phyloP scores from a whole-genome alignment of 1,140 invertebrate genomes.

The Scaptomyza montana region DNA sequence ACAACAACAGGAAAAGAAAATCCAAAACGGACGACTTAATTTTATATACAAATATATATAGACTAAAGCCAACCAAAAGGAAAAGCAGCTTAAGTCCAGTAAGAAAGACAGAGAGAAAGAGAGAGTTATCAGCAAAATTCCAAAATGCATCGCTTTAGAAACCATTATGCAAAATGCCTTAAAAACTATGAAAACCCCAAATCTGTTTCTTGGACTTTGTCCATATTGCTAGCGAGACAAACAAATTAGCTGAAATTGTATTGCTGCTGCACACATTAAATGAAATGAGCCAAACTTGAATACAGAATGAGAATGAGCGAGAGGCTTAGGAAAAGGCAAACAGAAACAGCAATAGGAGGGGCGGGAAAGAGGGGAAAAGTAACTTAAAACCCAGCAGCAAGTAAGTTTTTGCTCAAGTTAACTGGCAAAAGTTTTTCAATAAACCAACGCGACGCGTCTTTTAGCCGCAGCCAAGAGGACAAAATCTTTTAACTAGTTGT shows the following conservation, averaged over 20 bases:
- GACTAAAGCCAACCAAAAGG: too few relatives aligned
- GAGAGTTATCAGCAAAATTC: too few relatives aligned
- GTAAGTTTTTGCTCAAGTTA: constrained; percentile 38
- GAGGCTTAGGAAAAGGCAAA: not conserved
- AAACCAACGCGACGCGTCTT: constrained; percentile 47
- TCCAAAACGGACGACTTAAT: too few relatives aligned
- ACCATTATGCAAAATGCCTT: too few relatives aligned
- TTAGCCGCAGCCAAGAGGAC: constrained; percentile 46
- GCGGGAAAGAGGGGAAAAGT: constrained; percentile 6
- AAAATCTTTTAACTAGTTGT: constrained; percentile 77
- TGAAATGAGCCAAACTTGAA: constrained; percentile 58
- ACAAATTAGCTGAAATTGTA: constrained; percentile 74
- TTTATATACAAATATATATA: too few relatives aligned
- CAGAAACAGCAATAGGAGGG: too few relatives aligned
- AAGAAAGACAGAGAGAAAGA: too few relatives aligned
- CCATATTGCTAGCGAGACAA: constrained; percentile 33
- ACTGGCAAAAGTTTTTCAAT: constrained; percentile 74
- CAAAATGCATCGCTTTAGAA: too few relatives aligned
- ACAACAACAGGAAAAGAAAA: too few relatives aligned
- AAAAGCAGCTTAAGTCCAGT: too few relatives aligned
- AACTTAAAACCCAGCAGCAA: constrained; percentile 27
- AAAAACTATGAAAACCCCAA: too few relatives aligned
- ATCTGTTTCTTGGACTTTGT: not conserved
- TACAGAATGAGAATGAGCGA: too few relatives aligned
- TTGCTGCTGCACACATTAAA: constrained; percentile 50